These are phyloP conservation scores for Peromyscus aztecus DNA, from an alignment of 2,797 vertebrate genomes.

Conservation along the genomic window DNA sequence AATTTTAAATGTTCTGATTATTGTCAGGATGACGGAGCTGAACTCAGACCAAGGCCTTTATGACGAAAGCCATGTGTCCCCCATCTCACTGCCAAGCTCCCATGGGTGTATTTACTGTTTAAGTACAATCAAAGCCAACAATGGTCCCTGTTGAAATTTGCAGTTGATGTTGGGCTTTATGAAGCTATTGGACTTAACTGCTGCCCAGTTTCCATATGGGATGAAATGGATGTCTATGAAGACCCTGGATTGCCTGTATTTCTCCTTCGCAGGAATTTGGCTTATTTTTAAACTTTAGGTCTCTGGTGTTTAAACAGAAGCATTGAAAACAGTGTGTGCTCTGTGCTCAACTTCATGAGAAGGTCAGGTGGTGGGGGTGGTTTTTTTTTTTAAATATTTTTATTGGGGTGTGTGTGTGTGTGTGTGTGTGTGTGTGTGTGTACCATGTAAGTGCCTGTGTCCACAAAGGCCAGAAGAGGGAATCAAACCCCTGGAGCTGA, in stretches of 20 bases:
- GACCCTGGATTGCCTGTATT: background rate
- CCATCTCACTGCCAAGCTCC: background rate
- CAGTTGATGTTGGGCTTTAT: background rate
- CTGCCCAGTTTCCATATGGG: background rate
- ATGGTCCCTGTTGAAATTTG: background rate
- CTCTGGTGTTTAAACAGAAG: slow-evolving; percentile 21
- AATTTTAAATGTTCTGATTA: background rate
- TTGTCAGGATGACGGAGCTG: background rate
- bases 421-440: background rate
- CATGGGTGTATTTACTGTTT: background rate
- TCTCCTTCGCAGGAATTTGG: background rate
- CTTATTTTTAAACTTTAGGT: background rate
- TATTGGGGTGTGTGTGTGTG: background rate
- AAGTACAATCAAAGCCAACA: background rate
- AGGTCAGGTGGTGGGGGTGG: background rate
- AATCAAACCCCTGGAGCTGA: background rate
- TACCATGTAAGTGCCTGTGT: background rate
- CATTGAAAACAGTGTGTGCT: background rate
- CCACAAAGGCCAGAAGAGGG: background rate
- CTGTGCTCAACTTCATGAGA: slow-evolving; percentile 12
- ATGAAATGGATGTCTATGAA: background rate
- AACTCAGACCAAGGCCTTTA: background rate
- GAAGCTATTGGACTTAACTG: background rate
- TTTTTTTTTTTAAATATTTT: background rate
- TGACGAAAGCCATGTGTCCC: background rate